phyloP scores from a whole-genome alignment of 2,113 vertebrate species.

The Petaurus breviceps region DNA sequence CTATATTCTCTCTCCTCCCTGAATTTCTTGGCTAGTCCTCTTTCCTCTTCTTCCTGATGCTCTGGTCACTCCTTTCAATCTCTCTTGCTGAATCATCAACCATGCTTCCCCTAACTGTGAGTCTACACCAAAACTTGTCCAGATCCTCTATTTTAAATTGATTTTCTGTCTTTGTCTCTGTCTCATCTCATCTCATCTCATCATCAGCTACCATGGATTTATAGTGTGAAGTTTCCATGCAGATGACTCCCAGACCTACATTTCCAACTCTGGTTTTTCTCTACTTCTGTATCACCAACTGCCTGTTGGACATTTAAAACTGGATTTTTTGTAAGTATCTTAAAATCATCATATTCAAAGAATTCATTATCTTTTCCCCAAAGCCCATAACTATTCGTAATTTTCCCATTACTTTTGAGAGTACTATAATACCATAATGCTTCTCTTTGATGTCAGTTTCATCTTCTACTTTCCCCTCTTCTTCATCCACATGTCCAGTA shows the following conservation, averaged over 20 bases:
- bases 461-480: not conserved
- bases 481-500: not conserved
- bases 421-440: not conserved
- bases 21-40: not conserved
- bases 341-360: not conserved
- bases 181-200: not conserved
- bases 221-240: not conserved
- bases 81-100: not conserved
- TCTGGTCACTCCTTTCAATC: not conserved
- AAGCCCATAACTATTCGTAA: not conserved
- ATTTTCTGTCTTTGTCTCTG: not conserved
- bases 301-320: not conserved
- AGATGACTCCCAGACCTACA: not conserved
- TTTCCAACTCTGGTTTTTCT: not conserved
- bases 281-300: not conserved
- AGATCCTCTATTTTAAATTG: not conserved
- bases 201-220: not conserved
- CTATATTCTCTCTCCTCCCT: not conserved
- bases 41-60: not conserved
- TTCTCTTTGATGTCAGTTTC: not conserved
- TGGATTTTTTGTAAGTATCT: not conserved
- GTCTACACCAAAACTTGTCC: not conserved
- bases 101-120: not conserved
- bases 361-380: not conserved
- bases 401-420: not conserved